Base-by-base conservation (phyloP, 2,888 invertebrate genomes). In the Thera obeliscata region DNA sequence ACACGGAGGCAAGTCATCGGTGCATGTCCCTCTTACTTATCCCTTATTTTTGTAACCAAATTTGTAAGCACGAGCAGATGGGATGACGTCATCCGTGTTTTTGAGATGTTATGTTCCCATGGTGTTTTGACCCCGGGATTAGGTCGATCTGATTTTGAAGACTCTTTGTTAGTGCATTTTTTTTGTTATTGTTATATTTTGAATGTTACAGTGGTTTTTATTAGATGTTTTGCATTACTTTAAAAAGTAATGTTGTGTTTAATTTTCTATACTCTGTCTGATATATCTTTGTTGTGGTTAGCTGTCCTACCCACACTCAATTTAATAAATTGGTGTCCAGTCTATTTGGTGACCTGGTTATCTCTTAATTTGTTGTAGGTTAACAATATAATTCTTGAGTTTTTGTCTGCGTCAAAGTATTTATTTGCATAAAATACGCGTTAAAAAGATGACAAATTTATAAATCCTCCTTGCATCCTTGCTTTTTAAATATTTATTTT, bases 1-100 rank as follows among this genome's bases (percentile, higher is more conserved):
- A 89, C 89, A 89, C 78, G 82, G 84, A 83, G 87, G 85, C 67
- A 77, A 80, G 76, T 77, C 82, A 84, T 83, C 81, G 83, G 81
- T 87, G 88, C 89, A 87, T 87, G 67, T 72, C 75, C 66, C 68
- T 55, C 60, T 75, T 46, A 62, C 60, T 75, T 46, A 62, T 67
- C 60, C 60, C 64, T 61, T 56, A 50, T 52, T 65, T 46, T 59
- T 60, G 64, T 69, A 66, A 63, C 66, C 66, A 77, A 76, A 74
- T 77, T 76, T 76, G 76, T 79, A 73, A 77, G 75, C 71, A 71
- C 71, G 61, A 66, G 72, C 83, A 82, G 83, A 82, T 82, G 82
- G 74, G 76, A 73, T 77, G 76, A 68, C 67, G 66, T 67, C 71
- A 74, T 50, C 54, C 22, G 43, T 71, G 70, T 81, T 78, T 78